Evolutionary conservation across 2,113 vertebrate species (phyloP).

Genomic region (Fulmarus glacialis): DNA sequence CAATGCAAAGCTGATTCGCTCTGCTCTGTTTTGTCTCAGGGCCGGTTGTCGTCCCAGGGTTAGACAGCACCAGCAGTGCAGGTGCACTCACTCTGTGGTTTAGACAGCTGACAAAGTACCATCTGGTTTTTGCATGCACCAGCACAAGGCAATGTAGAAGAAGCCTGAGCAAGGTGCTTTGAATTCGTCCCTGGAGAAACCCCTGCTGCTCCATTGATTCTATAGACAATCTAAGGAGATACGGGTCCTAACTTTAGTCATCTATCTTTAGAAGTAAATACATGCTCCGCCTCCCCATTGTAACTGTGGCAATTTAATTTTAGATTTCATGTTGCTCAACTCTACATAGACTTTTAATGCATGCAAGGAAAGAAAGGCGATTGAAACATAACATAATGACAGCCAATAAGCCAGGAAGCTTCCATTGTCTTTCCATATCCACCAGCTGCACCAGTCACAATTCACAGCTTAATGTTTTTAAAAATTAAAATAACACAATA

Average conservation of each 20-base stretch:
- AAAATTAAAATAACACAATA: slow-evolving; percentile 7
- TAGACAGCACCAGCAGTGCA: background rate
- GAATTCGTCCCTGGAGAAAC: background rate
- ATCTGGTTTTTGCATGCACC: background rate
- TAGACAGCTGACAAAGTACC: background rate
- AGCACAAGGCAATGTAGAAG: background rate
- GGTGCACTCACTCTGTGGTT: background rate
- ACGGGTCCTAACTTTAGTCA: background rate
- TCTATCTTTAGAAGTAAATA: slow-evolving; percentile 10
- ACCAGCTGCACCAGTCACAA: slow-evolving; percentile 49
- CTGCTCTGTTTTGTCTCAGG: background rate
- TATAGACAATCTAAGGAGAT: background rate
- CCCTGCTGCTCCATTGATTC: background rate
- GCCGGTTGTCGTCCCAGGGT: background rate
- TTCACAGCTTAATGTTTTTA: slow-evolving; percentile 1
- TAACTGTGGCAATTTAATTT: slow-evolving; percentile 29
- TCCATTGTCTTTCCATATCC: slow-evolving; percentile 59
- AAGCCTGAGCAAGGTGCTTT: background rate
- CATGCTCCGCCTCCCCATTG: background rate
- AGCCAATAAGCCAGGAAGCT: slow-evolving; percentile 46
- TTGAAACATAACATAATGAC: slow-evolving; percentile 47
- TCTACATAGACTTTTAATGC: background rate
- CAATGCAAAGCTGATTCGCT: background rate
- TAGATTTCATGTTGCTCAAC: background rate
- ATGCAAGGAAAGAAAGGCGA: slow-evolving; percentile 35